Conservation (phyloP, 35 echinoderm and acorn worm species). For the Strongylocentrotus purpuratus region DNA sequence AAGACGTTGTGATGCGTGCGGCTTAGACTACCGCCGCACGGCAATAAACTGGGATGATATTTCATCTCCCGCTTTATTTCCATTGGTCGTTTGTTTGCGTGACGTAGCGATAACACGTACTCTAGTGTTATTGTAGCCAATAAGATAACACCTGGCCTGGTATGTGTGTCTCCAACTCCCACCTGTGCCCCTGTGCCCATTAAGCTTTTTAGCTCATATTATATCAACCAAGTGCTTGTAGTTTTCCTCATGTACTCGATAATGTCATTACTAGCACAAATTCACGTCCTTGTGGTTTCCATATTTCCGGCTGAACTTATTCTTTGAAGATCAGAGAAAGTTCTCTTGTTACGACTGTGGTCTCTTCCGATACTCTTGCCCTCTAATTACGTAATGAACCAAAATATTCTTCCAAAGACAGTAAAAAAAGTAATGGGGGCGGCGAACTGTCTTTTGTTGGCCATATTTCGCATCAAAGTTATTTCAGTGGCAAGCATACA, state of each 20-base stretch:
- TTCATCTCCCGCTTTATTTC: not conserved
- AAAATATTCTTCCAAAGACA: no score
- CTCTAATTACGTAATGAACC: no score
- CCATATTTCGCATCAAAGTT: no score
- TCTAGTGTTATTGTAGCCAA: not conserved
- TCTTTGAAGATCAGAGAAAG: no score
- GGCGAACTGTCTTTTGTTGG: no score
- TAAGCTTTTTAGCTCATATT: not conserved
- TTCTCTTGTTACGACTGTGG: no score
- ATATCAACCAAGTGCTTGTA: not conserved
- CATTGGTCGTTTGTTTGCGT: constrained; percentile 9
- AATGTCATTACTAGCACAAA: not conserved
- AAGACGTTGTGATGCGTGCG: not conserved
- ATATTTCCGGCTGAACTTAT: no score
- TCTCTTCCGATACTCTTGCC: no score
- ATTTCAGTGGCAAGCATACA: no score
- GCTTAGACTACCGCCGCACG: not conserved
- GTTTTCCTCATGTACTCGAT: not conserved
- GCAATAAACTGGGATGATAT: not conserved
- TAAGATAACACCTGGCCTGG: not conserved
- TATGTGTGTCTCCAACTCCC: not conserved
- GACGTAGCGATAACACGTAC: not conserved
- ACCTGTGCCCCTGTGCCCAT: not conserved
- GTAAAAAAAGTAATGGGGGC: no score
- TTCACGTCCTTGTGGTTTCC: not conserved